Base-by-base conservation (phyloP, 2,113 vertebrate species). In the Parotia lawesii region DNA sequence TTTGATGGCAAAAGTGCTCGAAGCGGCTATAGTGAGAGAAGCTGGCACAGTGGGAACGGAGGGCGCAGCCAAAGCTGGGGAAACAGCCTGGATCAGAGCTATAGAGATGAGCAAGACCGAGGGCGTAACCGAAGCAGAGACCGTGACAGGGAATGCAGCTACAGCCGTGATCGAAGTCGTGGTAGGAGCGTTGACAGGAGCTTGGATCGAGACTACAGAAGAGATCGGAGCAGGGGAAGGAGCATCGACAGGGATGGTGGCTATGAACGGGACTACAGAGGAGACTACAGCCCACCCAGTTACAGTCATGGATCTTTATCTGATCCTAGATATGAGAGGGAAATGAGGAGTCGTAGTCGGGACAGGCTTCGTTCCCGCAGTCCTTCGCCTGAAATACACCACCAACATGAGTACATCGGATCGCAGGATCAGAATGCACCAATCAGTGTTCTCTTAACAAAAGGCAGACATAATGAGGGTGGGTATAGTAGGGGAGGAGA, bases 381-480 rank as follows among this genome's bases (percentile, higher is more conserved):
- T 81, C 97, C 97, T 37, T 97, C 97, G 0, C 97, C 97, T 1
- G 97, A 98, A 83, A 62, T 65, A 2, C 79, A 47, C 17, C 77
- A 7, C 19, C 95, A 48, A 0, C 80, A 80, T 2, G 95, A 94
- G 7, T 95, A 87, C 33, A 31, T 84, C 1, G 92, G 78, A 37
- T 92, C 12, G 0, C 95, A 79, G 6, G 96, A 97, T 33, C 92
- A 97, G 15, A 98, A 97, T 61, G 98, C 98, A 89, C 99, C 99
- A 0, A 70, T 99, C 56, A 98, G 96, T 31, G 98, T 99, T 66
- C 97, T 99, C 74, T 97, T 99, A 89, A 98, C 97, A 45, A 99
- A 99, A 97, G 98, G 97, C 97, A 98, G 97, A 56, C 97, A 98
- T 20, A 98, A 96, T n/a, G 99, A 99, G 98, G 99, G 99, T 99